These are phyloP conservation scores for Acleris emargana DNA, from an alignment of 2,888 invertebrate genomes.

Conservation along the genomic window DNA sequence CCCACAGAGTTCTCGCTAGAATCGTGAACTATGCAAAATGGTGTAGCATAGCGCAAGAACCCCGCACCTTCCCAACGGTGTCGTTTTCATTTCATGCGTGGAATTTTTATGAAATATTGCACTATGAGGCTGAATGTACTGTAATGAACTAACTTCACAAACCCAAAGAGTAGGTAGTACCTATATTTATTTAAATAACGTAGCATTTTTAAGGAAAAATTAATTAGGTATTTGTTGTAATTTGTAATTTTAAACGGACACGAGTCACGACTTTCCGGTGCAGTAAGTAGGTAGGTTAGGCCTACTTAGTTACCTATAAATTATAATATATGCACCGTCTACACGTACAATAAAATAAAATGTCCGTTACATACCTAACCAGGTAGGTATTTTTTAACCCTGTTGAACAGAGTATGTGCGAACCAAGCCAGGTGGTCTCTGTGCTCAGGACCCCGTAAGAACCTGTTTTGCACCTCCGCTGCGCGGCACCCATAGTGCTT, in stretches of 20 bases:
- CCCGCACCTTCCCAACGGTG: slow-evolving; percentile 27
- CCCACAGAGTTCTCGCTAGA: slow-evolving; percentile 26
- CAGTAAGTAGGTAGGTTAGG: too few species aligned
- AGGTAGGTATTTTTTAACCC: neutral
- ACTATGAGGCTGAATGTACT: slow-evolving; percentile 14
- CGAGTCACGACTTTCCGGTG: too few species aligned
- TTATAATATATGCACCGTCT: too few species aligned
- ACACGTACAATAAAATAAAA: neutral
- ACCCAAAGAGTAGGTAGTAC: neutral
- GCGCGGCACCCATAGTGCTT: slow-evolving; percentile 1
- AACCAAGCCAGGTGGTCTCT: slow-evolving; percentile 27
- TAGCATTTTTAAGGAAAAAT: slow-evolving; percentile 8
- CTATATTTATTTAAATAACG: slow-evolving; percentile 5
- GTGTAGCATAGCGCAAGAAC: slow-evolving; percentile 8
- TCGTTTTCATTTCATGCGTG: slow-evolving; percentile 33
- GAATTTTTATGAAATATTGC: slow-evolving; percentile 36
- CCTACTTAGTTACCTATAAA: too few species aligned
- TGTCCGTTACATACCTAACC: neutral
- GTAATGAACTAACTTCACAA: slow-evolving; percentile 4
- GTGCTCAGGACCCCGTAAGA: slow-evolving; percentile 12
- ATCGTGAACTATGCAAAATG: slow-evolving; percentile 28
- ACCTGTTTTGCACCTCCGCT: slow-evolving; percentile 27
- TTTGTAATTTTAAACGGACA: neutral
- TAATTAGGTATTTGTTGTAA: slow-evolving; percentile 4
- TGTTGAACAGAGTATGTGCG: neutral